Conservation (phyloP, 2,113 vertebrate genomes). For the Poeciliopsis prolifica region DNA sequence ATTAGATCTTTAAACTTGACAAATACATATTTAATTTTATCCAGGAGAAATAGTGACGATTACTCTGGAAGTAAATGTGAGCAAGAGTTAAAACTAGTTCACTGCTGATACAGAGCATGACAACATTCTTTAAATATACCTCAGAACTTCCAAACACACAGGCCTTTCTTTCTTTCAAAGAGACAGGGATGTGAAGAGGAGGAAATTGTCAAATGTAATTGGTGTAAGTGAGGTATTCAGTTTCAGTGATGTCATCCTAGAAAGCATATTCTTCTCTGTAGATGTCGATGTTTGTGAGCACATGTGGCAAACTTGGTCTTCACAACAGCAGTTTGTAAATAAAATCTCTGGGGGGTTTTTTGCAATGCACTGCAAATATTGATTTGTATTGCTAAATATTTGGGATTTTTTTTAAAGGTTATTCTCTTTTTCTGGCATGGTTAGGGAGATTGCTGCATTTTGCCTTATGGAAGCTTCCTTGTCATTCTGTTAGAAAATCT, state of each 20-base stretch:
- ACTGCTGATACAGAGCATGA: neutral
- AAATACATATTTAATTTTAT: neutral
- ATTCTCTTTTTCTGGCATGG: neutral
- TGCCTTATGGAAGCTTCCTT: neutral
- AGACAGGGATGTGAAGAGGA: constrained; percentile 32
- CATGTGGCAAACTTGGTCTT: constrained; percentile 3
- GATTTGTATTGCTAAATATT: neutral
- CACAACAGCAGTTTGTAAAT: constrained; percentile 2
- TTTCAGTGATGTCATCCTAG: constrained; percentile 74
- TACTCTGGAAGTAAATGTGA: neutral
- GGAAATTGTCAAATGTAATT: constrained; percentile 66
- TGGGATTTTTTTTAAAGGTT: neutral
- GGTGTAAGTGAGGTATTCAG: constrained; percentile 65
- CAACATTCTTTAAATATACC: neutral
- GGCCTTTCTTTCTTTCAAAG: neutral
- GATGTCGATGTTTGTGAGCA: constrained; percentile 23
- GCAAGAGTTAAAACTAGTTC: neutral
- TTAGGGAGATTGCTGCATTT: neutral
- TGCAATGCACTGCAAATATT: neutral
- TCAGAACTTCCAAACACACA: neutral
- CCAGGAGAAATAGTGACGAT: neutral
- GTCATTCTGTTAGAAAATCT: neutral
- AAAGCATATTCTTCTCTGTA: constrained; percentile 22
- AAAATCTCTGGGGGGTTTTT: neutral
- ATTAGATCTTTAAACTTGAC: neutral